These are phyloP conservation scores for Encarsia formosa DNA, from an alignment of 2,888 invertebrate species.

Conservation along the genomic window DNA sequence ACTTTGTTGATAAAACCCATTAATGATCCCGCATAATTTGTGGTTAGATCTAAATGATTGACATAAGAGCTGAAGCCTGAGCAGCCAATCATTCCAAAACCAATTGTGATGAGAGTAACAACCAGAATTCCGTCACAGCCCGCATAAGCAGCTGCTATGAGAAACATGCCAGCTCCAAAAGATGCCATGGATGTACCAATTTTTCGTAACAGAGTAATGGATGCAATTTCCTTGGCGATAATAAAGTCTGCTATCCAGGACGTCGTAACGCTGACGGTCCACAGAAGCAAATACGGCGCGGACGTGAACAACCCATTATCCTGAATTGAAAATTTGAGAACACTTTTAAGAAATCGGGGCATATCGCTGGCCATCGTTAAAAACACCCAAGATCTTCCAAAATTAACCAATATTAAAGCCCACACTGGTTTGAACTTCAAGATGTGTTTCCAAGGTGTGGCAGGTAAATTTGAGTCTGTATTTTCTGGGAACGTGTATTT, in stretches of 20 bases:
- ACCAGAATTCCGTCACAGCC: constrained; percentile 49
- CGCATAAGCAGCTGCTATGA: constrained; percentile 48
- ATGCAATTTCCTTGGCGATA: constrained; percentile 50
- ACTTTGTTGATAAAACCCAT: not conserved
- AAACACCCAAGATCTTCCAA: constrained; percentile 49
- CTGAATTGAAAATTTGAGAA: constrained; percentile 49
- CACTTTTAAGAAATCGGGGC: constrained; percentile 51
- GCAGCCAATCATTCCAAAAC: constrained; percentile 53
- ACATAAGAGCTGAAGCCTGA: constrained; percentile 53
- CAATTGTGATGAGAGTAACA: constrained; percentile 50
- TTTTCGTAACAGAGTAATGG: constrained; percentile 41
- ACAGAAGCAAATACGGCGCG: constrained; percentile 52
- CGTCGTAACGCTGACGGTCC: too few species aligned
- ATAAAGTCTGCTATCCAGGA: constrained; percentile 46
- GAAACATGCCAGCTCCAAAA: not conserved
- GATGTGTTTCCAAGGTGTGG: constrained; percentile 44
- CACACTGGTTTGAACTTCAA: constrained; percentile 63
- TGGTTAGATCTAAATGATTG: constrained; percentile 52
- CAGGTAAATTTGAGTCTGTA: constrained; percentile 37
- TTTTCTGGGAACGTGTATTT: too few species aligned
- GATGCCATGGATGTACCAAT: constrained; percentile 28
- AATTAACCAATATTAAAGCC: constrained; percentile 65
- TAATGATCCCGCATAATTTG: constrained; percentile 48
- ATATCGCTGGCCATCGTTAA: constrained; percentile 48
- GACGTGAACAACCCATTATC: constrained; percentile 51